These are phyloP conservation scores for Dendrocincla tyrannina DNA, from an alignment of 2,797 vertebrate genomes.

Conservation along the genomic window DNA sequence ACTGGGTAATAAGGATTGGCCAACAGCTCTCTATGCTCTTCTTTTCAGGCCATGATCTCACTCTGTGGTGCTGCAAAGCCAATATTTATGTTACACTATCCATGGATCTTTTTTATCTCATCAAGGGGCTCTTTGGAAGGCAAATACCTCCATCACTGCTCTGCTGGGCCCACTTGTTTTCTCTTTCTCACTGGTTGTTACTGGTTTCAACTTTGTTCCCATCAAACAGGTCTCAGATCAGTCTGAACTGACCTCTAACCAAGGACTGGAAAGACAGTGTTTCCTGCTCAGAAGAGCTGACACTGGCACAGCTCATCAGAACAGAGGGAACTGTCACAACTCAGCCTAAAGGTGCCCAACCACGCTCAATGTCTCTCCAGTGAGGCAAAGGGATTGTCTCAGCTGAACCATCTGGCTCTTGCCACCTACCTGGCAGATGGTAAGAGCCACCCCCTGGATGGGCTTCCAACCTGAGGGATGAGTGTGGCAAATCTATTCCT, in stretches of 20 bases:
- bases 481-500: not conserved
- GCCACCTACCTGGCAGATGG: not conserved
- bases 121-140: accelerated
- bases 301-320: not conserved
- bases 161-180: not conserved
- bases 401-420: not conserved
- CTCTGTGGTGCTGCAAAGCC: not conserved
- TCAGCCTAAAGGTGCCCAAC: not conserved
- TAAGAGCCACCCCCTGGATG: not conserved
- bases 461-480: not conserved
- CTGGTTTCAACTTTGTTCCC: not conserved
- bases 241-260: not conserved
- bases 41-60: not conserved
- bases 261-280: not conserved
- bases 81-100: not conserved
- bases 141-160: not conserved
- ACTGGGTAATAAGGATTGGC: not conserved
- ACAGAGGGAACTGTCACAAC: not conserved
- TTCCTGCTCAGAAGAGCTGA: not conserved
- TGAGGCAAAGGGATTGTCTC: not conserved
- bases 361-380: not conserved
- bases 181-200: not conserved
- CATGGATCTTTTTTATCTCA: not conserved
- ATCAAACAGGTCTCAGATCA: not conserved
- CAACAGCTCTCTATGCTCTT: not conserved